Conservation (phyloP, 2,888 invertebrate species). For the Ophraella communa region DNA sequence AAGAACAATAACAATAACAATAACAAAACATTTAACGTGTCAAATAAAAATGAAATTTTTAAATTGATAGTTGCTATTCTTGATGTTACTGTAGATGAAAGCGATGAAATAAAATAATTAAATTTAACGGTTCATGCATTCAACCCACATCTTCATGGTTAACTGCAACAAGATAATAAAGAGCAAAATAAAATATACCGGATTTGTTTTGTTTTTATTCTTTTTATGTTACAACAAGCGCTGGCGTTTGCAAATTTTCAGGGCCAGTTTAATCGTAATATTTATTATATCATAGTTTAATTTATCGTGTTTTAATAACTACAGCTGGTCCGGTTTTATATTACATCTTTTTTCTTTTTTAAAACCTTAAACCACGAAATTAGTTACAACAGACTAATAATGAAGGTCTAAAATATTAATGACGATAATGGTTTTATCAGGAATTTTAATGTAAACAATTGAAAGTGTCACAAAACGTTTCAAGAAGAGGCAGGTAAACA, state of each 20-base stretch:
- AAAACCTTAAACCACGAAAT: too few species aligned
- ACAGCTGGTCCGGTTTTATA: too few species aligned
- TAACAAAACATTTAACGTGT: neutral
- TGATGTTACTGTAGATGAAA: neutral
- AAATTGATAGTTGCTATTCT: conserved; percentile 3
- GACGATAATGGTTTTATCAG: too few species aligned
- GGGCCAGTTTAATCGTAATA: neutral
- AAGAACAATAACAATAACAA: neutral
- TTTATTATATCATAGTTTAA: neutral
- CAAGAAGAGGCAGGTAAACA: too few species aligned
- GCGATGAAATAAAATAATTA: conserved; percentile 14
- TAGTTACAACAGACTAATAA: too few species aligned
- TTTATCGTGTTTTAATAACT: too few species aligned
- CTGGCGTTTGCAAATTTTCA: neutral
- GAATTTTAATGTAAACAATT: too few species aligned
- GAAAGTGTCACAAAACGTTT: too few species aligned
- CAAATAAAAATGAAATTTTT: neutral
- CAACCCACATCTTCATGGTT: conserved; percentile 4
- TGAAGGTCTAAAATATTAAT: too few species aligned
- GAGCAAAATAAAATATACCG: conserved; percentile 5
- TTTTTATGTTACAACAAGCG: neutral
- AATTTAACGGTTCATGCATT: conserved; percentile 17
- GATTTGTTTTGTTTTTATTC: neutral
- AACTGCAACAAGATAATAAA: neutral
- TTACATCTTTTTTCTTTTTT: too few species aligned